phyloP scores from a whole-genome alignment of 2,113 vertebrate genomes.

The Hydropotes inermis region DNA sequence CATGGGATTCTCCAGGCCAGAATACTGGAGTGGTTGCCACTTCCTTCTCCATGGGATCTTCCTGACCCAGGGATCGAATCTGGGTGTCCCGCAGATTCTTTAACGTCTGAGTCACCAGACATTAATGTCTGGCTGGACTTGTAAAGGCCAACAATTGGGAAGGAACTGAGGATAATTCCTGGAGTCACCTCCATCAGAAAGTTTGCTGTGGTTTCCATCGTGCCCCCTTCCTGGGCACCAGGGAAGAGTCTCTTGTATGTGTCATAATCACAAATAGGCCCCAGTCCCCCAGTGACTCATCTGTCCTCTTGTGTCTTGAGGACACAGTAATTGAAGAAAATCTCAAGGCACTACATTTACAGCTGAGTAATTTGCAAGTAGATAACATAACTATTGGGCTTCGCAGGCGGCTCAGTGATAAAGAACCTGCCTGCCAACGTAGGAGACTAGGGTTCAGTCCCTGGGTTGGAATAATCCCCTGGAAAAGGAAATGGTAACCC shows the following conservation, averaged over 20 bases:
- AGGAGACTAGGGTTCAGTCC: background rate
- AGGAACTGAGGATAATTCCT: background rate
- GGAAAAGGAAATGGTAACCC: background rate
- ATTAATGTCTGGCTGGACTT: background rate
- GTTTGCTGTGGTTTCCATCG: background rate
- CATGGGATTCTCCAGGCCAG: background rate
- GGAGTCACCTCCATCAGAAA: background rate
- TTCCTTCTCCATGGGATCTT: background rate
- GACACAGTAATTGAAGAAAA: background rate
- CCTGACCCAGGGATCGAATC: background rate
- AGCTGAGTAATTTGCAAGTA: background rate
- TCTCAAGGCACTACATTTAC: background rate
- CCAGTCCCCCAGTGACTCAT: background rate
- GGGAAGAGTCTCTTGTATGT: background rate
- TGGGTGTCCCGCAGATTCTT: background rate
- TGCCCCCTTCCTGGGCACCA: background rate
- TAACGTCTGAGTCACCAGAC: background rate
- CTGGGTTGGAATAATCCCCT: background rate
- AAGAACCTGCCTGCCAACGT: background rate
- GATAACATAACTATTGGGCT: background rate
- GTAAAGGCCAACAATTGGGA: background rate
- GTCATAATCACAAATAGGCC: background rate
- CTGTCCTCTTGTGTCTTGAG: background rate
- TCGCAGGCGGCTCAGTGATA: background rate
- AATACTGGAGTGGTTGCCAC: background rate